These are phyloP conservation scores for Muscidifurax raptorellus DNA, from an alignment of 1,140 invertebrate genomes.

Conservation along the genomic window DNA sequence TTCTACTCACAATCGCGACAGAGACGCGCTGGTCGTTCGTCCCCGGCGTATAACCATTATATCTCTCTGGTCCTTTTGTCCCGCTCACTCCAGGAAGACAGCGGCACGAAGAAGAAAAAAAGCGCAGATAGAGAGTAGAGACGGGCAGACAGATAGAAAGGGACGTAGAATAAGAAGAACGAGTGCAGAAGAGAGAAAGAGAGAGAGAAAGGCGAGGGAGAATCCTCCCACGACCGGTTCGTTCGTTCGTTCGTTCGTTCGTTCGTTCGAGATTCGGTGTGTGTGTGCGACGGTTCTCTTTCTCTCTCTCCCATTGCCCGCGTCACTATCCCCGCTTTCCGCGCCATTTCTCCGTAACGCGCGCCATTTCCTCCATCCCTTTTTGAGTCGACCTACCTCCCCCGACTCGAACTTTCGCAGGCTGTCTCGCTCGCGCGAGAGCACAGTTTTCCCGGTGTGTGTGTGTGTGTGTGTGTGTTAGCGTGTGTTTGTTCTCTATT, in stretches of 20 bases:
- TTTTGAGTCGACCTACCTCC: slow-evolving; percentile 62
- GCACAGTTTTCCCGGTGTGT: slow-evolving; percentile 49
- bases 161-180: slow-evolving; percentile 56
- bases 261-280: slow-evolving; percentile 61
- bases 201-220: slow-evolving; percentile 51
- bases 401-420: slow-evolving; percentile 33
- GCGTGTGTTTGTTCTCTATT: slow-evolving; percentile 72
- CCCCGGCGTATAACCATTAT: slow-evolving; percentile 64
- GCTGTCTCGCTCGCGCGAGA: slow-evolving; percentile 43
- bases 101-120: slow-evolving; percentile 22
- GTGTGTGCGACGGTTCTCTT: background rate
- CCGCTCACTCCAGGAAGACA: slow-evolving; percentile 56
- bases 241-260: slow-evolving; percentile 68
- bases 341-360: slow-evolving; percentile 75
- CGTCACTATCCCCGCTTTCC: slow-evolving; percentile 75
- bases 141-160: slow-evolving; percentile 29
- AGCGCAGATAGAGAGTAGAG: slow-evolving; percentile 56
- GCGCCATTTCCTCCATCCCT: slow-evolving; percentile 75
- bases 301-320: slow-evolving; percentile 69
- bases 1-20: slow-evolving; percentile 22
- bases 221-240: slow-evolving; percentile 71
- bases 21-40: slow-evolving; percentile 33
- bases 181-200: slow-evolving; percentile 44
- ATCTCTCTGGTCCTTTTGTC: slow-evolving; percentile 71
- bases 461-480: slow-evolving; percentile 40